These are phyloP conservation scores for Leptinotarsa juncta DNA, from an alignment of 2,888 invertebrate genomes.

Conservation along the genomic window DNA sequence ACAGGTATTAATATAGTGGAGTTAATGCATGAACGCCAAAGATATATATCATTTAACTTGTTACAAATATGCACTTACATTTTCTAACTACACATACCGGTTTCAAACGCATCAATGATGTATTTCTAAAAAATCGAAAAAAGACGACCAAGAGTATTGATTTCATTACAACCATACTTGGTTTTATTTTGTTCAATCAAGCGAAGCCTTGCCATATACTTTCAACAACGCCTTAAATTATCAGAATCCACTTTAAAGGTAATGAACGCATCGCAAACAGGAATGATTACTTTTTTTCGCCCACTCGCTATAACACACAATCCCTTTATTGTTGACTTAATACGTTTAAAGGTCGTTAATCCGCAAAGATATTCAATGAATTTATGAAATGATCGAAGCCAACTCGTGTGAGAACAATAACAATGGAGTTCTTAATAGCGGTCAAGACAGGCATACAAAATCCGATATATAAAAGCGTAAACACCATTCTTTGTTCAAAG, in stretches of 20 bases:
- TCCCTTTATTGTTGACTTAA: slow-evolving; percentile 39
- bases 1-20: not conserved
- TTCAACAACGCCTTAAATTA: slow-evolving; percentile 37
- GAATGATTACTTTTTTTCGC: slow-evolving; percentile 36
- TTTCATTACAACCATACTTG: slow-evolving; percentile 34
- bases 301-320: slow-evolving; percentile 33
- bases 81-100: slow-evolving; percentile 15
- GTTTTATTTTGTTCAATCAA: slow-evolving; percentile 37
- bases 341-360: slow-evolving; percentile 41
- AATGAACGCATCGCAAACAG: slow-evolving; percentile 38
- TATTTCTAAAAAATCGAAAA: slow-evolving; percentile 27
- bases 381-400: slow-evolving; percentile 3
- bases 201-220: slow-evolving; percentile 35
- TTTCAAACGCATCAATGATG: slow-evolving; percentile 15
- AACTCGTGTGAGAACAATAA: slow-evolving; percentile 15
- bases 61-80: slow-evolving; percentile 1
- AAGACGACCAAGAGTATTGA: slow-evolving; percentile 30
- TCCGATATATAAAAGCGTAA: slow-evolving; percentile 6
- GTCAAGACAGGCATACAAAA: slow-evolving; percentile 14
- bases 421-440: slow-evolving; percentile 9
- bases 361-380: slow-evolving; percentile 20
- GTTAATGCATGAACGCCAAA: slow-evolving; percentile 5
- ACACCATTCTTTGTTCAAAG: slow-evolving; percentile 6
- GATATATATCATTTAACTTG: slow-evolving; percentile 14
- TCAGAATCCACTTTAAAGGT: slow-evolving; percentile 39